phyloP scores from a whole-genome alignment of 2,888 invertebrate species.

The Nomada fabriciana region DNA sequence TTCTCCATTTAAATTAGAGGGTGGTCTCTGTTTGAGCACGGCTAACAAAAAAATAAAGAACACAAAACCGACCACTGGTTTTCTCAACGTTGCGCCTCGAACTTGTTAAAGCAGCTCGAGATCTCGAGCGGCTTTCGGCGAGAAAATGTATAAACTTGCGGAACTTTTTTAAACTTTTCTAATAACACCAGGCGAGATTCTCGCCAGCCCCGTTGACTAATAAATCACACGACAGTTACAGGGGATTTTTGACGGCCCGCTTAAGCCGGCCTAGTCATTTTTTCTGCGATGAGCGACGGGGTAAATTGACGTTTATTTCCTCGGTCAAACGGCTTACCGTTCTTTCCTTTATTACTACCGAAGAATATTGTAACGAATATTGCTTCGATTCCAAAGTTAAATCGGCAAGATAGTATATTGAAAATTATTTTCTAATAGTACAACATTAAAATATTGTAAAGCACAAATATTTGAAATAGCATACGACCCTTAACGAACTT shows the following conservation, averaged over 20 bases:
- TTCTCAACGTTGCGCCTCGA: not conserved
- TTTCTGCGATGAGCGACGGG: not conserved
- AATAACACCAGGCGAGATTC: constrained; percentile 33
- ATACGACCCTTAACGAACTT: no score
- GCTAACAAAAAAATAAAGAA: constrained; percentile 25
- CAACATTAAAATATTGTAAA: no score
- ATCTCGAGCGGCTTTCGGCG: constrained; percentile 14
- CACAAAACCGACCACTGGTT: not conserved
- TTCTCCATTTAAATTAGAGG: constrained; percentile 57
- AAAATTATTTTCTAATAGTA: no score
- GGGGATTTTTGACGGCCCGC: not conserved
- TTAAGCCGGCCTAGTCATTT: not conserved
- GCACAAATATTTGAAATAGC: no score
- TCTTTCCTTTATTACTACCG: not conserved
- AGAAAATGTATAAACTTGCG: constrained; percentile 26
- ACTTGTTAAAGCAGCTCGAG: constrained; percentile 33
- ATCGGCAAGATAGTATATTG: no score
- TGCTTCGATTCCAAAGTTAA: no score
- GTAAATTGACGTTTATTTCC: constrained; percentile 1
- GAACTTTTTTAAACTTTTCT: constrained; percentile 43
- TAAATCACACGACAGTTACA: constrained; percentile 13
- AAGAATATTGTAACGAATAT: not conserved
- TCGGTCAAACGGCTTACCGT: not conserved
- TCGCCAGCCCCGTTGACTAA: constrained; percentile 11
- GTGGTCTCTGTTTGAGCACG: constrained; percentile 9